phyloP scores from a whole-genome alignment of 1,140 invertebrate species.

The Alviniconcha marisindica region DNA sequence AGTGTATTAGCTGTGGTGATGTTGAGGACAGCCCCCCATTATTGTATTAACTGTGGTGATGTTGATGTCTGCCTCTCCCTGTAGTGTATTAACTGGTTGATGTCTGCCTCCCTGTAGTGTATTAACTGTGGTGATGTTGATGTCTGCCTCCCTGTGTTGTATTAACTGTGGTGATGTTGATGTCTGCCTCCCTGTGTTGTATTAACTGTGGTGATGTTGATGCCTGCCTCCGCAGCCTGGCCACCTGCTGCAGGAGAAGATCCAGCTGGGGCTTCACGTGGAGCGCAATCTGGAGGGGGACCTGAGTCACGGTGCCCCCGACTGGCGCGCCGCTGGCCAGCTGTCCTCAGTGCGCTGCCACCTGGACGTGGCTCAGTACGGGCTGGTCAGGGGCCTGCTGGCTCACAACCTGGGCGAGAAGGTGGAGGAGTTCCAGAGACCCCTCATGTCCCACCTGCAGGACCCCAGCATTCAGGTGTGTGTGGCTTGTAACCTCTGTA shows the following conservation, averaged over 20 bases:
- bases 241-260: constrained; percentile 85
- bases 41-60: too few relatives aligned
- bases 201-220: too few relatives aligned
- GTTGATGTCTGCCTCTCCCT: too few relatives aligned
- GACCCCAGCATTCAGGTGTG: constrained; percentile 72
- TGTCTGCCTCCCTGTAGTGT: too few relatives aligned
- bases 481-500: too few relatives aligned
- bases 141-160: too few relatives aligned
- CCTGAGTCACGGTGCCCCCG: constrained; percentile 85
- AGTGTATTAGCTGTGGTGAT: too few relatives aligned
- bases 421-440: constrained; percentile 81
- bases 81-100: too few relatives aligned
- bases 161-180: too few relatives aligned
- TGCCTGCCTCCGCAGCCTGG: constrained; percentile 64
- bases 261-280: constrained; percentile 86
- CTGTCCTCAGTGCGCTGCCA: constrained; percentile 90
- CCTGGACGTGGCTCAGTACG: constrained; percentile 91
- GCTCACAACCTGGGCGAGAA: constrained; percentile 95
- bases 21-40: too few relatives aligned
- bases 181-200: too few relatives aligned
- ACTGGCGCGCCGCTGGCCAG: constrained; percentile 89
- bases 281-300: constrained; percentile 89
- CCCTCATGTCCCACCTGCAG: constrained; percentile 72
- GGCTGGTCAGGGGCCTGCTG: constrained; percentile 90
- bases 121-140: too few relatives aligned